Conservation (phyloP, 2,113 vertebrate species). For the Pogonocichla stellata region DNA sequence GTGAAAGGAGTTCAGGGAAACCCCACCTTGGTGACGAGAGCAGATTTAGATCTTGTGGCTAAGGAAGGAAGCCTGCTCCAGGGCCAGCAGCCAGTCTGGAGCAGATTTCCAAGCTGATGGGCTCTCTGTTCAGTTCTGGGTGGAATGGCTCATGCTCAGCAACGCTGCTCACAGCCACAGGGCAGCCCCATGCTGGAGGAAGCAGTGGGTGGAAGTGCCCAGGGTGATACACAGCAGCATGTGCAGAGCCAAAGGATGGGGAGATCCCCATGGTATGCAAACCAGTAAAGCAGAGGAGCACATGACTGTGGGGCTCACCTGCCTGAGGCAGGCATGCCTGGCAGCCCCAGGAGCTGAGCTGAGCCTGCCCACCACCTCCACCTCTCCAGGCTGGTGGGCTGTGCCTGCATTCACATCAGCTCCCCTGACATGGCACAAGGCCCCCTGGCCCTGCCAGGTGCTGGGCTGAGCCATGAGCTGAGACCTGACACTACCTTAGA, state of each 20-base stretch:
- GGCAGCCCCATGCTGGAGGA: background rate
- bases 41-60: conserved; percentile 30
- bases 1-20: background rate
- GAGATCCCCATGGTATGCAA: background rate
- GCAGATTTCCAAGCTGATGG: background rate
- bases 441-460: fast-evolving
- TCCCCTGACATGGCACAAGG: background rate
- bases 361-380: background rate
- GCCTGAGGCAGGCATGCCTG: fast-evolving
- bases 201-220: background rate
- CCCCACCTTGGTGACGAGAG: background rate
- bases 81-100: background rate
- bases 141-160: background rate
- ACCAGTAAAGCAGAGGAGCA: background rate
- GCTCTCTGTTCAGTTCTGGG: background rate
- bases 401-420: background rate
- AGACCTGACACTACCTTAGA: fast-evolving
- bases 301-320: background rate
- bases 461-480: background rate
- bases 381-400: background rate
- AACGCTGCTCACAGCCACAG: background rate
- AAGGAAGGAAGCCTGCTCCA: background rate
- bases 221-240: background rate
- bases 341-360: background rate
- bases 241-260: background rate